phyloP scores from a whole-genome alignment of 2,113 vertebrate species.

The Coreoperca whiteheadi region DNA sequence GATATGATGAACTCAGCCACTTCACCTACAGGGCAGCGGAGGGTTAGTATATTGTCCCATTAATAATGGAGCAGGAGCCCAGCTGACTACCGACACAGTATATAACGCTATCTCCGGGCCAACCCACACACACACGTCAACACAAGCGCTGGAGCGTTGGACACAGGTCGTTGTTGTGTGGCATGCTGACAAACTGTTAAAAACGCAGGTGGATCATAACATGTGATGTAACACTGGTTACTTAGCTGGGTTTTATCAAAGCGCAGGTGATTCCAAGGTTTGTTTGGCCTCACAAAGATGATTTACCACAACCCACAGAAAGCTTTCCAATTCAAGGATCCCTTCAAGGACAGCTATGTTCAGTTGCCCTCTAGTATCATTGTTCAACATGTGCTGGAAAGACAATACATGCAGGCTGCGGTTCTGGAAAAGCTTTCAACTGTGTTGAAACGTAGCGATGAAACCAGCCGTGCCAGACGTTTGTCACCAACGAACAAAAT shows the following conservation, averaged over 20 bases:
- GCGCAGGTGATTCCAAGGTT: neutral
- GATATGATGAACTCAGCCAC: slow-evolving; percentile 50
- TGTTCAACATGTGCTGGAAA: neutral
- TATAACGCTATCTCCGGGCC: slow-evolving; percentile 78
- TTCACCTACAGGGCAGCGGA: slow-evolving; percentile 67
- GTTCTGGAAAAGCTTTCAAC: neutral
- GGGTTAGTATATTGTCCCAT: slow-evolving; percentile 78
- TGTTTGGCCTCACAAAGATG: slow-evolving; percentile 2
- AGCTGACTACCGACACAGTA: slow-evolving; percentile 82
- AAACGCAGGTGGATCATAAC: slow-evolving; percentile 7
- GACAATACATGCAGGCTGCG: neutral
- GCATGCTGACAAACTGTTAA: slow-evolving; percentile 37
- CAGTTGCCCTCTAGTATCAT: neutral
- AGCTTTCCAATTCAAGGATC: slow-evolving; percentile 6
- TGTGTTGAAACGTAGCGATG: neutral
- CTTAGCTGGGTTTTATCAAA: slow-evolving; percentile 25
- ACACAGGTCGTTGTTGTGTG: slow-evolving; percentile 57
- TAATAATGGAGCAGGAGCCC: slow-evolving; percentile 85
- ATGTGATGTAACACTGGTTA: slow-evolving; percentile 13
- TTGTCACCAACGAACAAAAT: neutral
- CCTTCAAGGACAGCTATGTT: slow-evolving; percentile 38
- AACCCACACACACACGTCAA: slow-evolving; percentile 72
- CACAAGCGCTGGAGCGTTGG: slow-evolving; percentile 56
- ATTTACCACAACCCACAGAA: slow-evolving; percentile 16
- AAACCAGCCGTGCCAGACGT: neutral